phyloP scores from a whole-genome alignment of 1,140 invertebrate species.

The Pogonognathellus flavescens region DNA sequence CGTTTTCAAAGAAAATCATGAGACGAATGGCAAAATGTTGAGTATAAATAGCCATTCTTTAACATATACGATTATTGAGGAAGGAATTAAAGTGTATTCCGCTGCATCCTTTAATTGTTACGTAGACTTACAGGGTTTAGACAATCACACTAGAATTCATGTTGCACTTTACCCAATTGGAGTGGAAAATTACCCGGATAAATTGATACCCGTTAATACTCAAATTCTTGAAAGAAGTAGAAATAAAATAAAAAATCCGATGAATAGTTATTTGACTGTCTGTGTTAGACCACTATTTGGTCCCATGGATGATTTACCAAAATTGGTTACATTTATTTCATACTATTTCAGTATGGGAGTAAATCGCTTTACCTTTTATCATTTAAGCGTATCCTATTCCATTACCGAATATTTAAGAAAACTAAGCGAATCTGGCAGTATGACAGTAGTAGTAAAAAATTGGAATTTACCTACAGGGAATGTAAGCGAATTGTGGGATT shows the following conservation, averaged over 20 bases:
- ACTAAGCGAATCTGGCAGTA: neutral
- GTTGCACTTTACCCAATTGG: constrained; percentile 57
- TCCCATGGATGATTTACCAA: constrained; percentile 56
- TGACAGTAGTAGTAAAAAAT: neutral
- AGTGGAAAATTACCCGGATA: constrained; percentile 58
- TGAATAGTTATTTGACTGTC: constrained; percentile 10
- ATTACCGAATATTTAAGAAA: constrained; percentile 50
- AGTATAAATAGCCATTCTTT: constrained; percentile 1
- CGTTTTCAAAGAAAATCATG: constrained; percentile 46
- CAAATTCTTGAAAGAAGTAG: neutral
- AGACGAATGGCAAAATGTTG: neutral
- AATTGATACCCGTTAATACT: constrained; percentile 55
- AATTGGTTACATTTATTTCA: constrained; percentile 61
- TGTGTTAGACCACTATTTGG: constrained; percentile 65
- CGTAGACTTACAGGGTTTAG: neutral
- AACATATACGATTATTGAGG: constrained; percentile 63
- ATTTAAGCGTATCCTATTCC: constrained; percentile 54
- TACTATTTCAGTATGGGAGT: constrained; percentile 63
- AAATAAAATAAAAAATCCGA: neutral
- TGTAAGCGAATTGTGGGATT: constrained; percentile 65
- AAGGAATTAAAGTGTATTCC: constrained; percentile 63
- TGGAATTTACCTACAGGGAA: constrained; percentile 67
- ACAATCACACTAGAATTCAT: neutral
- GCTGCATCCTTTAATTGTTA: constrained; percentile 63
- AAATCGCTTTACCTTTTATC: constrained; percentile 60